Conservation (phyloP, 92 coral and sea anemone genomes). For the Galaxea fascicularis region DNA sequence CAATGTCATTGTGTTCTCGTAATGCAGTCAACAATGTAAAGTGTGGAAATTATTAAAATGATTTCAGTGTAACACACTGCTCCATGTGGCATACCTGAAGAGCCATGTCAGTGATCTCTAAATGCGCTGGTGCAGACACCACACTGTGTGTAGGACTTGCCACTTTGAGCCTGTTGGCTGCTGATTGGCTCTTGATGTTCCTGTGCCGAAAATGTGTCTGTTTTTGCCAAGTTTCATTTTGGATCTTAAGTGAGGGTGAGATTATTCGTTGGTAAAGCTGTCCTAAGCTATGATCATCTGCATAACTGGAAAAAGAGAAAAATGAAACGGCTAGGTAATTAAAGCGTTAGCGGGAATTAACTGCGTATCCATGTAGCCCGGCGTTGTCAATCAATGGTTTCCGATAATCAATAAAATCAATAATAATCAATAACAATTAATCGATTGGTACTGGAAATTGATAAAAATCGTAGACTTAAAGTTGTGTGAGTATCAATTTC, state of each 20-base stretch:
- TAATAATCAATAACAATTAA: too few species aligned
- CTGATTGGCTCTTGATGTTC: constrained; percentile 61
- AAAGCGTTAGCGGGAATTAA: too few species aligned
- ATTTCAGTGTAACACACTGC: background rate
- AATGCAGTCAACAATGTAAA: too few species aligned
- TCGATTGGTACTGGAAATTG: too few species aligned
- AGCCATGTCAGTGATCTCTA: constrained; percentile 24
- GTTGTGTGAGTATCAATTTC: too few species aligned
- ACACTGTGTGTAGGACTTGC: constrained; percentile 70
- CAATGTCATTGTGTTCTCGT: too few species aligned
- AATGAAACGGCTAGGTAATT: background rate
- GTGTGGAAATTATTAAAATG: too few species aligned
- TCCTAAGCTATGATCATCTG: constrained; percentile 58
- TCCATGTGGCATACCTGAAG: constrained; percentile 23
- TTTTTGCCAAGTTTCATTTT: constrained; percentile 58
- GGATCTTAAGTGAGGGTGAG: constrained; percentile 72
- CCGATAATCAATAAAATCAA: too few species aligned
- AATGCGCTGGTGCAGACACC: constrained; percentile 70
- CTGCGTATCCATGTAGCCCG: too few species aligned
- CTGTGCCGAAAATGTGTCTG: constrained; percentile 76
- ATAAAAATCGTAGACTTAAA: too few species aligned
- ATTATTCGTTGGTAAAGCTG: constrained; percentile 74
- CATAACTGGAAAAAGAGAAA: background rate
- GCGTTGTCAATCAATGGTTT: too few species aligned
- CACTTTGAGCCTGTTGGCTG: constrained; percentile 46